Base-by-base conservation (phyloP, 2,113 vertebrate species). In the Lycaon pictus region DNA sequence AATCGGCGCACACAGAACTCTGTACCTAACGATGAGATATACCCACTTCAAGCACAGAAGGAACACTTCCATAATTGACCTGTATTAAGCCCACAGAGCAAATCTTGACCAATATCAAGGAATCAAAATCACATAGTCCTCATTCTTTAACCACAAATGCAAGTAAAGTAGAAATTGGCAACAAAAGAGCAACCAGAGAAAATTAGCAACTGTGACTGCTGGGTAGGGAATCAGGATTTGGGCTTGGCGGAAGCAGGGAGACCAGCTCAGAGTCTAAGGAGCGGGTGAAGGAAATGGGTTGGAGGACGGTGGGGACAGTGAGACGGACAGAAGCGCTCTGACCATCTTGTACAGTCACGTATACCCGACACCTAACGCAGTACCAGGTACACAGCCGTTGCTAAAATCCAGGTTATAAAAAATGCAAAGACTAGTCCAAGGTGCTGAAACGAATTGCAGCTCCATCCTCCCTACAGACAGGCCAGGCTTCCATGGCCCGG, bases 391-490 rank as follows among this genome's bases (percentile, higher is more conserved):
- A 7, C 0, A 67, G 53, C 12, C 58, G 74, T 5, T n/a, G 63
- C 15, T 67, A 79, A 71, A 55, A 92, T 79, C 25, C 15, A 11
- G 10, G 15, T 32, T 43, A n/a, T 27, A 11, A 48, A 71, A 37
- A 48, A 37, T 29, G 16, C n/a, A 62, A 53, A 35, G 37, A 11
- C 77, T 35, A 35, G 51, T 1, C n/a, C 76, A 92, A 93, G 3
- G 37, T 11, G 7, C 20, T 20, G 35, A 77, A 69, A 56, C 23
- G 12, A 90, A 90, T 0, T 32, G 80, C 69, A 56, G 32, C 55
- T 29, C 35, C 0, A 0, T 15, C 62, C 71, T 32, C 53, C 55
- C 8, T 37, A 16, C 0, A 1, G 19, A 25, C 0, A 1, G 10
- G 35, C 69, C 69, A 37, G 69, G 77, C 8, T 58, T 12, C 86